Conservation (phyloP, 2,888 invertebrate genomes). For the Eristalinus sepulchralis region DNA sequence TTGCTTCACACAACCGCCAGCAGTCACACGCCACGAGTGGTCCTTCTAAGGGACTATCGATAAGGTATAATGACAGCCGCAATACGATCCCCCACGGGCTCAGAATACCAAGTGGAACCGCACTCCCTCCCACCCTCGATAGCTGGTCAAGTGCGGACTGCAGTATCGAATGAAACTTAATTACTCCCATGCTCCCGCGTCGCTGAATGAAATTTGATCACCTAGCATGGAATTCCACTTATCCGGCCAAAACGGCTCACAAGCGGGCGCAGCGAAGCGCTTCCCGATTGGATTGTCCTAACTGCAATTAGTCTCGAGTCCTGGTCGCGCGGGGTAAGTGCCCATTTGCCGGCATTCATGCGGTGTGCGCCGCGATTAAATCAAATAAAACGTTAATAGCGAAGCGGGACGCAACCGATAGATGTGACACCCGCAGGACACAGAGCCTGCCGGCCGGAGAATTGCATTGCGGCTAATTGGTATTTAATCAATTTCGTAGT, state of each 20-base stretch:
- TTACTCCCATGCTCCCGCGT: background rate
- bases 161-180: background rate
- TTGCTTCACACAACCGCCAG: background rate
- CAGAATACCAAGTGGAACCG: background rate
- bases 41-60: background rate
- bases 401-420: background rate
- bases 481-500: slow-evolving; percentile 47
- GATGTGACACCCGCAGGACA: slow-evolving; percentile 16
- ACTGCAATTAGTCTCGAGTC: background rate
- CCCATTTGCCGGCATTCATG: background rate
- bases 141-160: background rate
- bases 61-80: background rate
- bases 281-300: background rate
- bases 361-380: background rate
- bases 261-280: background rate
- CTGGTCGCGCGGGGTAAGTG: background rate
- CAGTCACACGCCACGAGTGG: background rate
- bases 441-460: slow-evolving; percentile 5
- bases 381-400: background rate
- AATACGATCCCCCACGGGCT: background rate
- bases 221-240: background rate
- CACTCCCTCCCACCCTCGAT: background rate
- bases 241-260: background rate
- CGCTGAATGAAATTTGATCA: background rate
- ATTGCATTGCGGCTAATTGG: slow-evolving; percentile 44